Conservation (phyloP, 1,140 invertebrate species). For the Tetramorium alpestre region DNA sequence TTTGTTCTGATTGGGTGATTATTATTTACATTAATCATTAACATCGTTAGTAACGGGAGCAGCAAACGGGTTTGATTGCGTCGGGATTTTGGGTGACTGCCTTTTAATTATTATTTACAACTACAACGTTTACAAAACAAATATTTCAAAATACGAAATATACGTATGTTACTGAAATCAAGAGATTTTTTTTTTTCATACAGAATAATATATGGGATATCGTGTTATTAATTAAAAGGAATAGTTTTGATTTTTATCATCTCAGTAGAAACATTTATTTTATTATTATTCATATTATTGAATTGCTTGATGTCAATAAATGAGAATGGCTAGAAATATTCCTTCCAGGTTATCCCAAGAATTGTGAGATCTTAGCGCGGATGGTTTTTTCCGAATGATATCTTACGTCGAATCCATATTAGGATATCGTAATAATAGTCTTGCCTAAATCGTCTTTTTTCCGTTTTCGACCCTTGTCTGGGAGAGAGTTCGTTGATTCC, state of each 20-base stretch:
- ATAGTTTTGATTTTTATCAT: not conserved
- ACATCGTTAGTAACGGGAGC: constrained; percentile 5
- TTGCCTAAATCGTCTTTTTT: constrained; percentile 66
- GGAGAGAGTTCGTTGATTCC: constrained; percentile 70
- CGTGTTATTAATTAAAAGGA: not conserved
- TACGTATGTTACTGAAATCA: not conserved
- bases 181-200: not conserved
- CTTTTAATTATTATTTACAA: constrained; percentile 32
- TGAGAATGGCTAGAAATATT: not conserved
- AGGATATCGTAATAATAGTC: constrained; percentile 47
- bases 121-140: not conserved
- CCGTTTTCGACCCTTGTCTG: constrained; percentile 47
- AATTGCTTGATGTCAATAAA: not conserved
- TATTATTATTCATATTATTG: not conserved
- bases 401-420: constrained; percentile 8
- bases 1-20: constrained; percentile 19
- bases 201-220: not conserved
- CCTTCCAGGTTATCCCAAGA: not conserved
- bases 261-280: not conserved
- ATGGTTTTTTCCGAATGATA: constrained; percentile 14
- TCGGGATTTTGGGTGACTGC: not conserved
- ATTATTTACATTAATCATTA: constrained; percentile 35
- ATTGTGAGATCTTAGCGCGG: not conserved
- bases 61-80: not conserved
- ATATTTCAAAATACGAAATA: not conserved